These are phyloP conservation scores for Nasonia vitripennis DNA, from an alignment of 1,140 invertebrate genomes.

Conservation along the genomic window DNA sequence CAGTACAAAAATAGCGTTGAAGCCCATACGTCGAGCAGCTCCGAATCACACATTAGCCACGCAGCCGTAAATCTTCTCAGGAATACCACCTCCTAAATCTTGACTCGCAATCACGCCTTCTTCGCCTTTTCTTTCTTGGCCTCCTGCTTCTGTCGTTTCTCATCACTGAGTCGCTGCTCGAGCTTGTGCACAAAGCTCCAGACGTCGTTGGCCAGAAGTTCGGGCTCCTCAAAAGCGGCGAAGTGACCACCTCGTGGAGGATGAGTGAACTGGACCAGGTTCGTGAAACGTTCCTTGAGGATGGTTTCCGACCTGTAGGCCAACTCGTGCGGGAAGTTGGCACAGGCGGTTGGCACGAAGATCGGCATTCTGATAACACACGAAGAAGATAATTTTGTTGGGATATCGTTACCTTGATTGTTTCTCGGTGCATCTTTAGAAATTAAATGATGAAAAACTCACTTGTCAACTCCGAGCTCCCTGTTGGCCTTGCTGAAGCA, in stretches of 20 bases:
- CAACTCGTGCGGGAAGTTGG: constrained; percentile 81
- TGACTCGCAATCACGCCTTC: not conserved
- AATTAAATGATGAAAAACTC: constrained; percentile 53
- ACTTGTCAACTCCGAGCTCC: constrained; percentile 74
- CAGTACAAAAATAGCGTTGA: too few species aligned
- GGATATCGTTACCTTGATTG: too few species aligned
- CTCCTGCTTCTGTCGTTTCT: constrained; percentile 29
- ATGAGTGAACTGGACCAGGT: constrained; percentile 80
- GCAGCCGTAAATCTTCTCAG: not conserved
- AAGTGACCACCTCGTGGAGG: constrained; percentile 88
- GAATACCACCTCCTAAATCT: not conserved
- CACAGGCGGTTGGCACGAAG: constrained; percentile 79
- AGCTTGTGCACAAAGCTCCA: constrained; percentile 70
- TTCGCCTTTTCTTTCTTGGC: constrained; percentile 25
- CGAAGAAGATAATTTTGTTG: not conserved
- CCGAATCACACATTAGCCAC: too few species aligned
- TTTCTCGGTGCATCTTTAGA: not conserved
- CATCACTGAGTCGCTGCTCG: constrained; percentile 50
- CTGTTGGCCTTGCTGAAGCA: constrained; percentile 70
- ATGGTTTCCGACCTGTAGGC: constrained; percentile 77
- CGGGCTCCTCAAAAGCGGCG: constrained; percentile 86
- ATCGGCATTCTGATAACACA: constrained; percentile 75
- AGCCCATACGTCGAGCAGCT: too few species aligned
- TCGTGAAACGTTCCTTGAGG: constrained; percentile 77
- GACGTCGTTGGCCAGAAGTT: constrained; percentile 81